Evolutionary conservation across 2,113 vertebrate genomes (phyloP), one percentile per base, ranked within the genome.

Genomic region (Anoura caudifer): DNA sequence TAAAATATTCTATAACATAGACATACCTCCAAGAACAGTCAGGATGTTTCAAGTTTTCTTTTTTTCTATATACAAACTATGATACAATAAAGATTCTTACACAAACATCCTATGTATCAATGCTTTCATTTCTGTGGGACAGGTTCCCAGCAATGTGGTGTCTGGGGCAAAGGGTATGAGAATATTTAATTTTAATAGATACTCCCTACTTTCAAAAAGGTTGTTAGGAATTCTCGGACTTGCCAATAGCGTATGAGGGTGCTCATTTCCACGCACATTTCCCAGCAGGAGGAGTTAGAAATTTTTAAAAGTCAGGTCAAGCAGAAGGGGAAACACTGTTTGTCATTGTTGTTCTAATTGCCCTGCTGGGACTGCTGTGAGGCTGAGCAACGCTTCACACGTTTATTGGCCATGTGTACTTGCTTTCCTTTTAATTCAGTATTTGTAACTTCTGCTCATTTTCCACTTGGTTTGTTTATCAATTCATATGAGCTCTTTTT

Each of bases 401-500:
- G 61, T 36, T 73, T 54, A 67, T 19, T 67, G 52, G 67, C 28
- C 59, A 65, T 65, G 56, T 84, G 50, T 9, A 90, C 54, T 33
- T 61, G 41, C 12, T 92, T 36, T 59, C 65, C 31, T 56, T 87
- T 65, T 67, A 76, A 90, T 43, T 96, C 5, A 65, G 24, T 52
- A 38, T 26, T 65, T 91, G 22, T 86, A 96, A 59, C 67, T 96
- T 85, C 52, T 63, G 24, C n/a, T 76, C 36, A 83, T 59, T 96
- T 79, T 63, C 12, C 22, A 95, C 28, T 16, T 79, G 90, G 24
- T n/a, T n/a, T 87, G 47, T 47, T 80, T 33, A 33, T 28, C 36
- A 59, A 22, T 69, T 54, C 87, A 61, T 19, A 82, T 22, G 38
- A 82, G 26, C 47, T 45, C 33, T 56, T 65, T 13, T 80, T 69